Base-by-base conservation (phyloP, 1,140 invertebrate species). In the Palaemon carinicauda region DNA sequence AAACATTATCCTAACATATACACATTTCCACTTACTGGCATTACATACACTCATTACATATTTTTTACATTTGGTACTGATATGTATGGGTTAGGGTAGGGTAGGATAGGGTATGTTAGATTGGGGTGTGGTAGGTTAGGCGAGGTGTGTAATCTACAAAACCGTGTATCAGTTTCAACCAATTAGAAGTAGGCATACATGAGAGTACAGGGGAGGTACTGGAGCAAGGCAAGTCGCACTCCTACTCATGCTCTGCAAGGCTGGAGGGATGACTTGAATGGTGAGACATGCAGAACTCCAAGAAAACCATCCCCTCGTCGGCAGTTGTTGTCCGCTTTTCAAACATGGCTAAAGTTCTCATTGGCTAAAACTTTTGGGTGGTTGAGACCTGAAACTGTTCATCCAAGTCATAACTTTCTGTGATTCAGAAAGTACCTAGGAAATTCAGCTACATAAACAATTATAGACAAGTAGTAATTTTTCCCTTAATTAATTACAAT, bases 71-170 rank as follows among this genome's bases (percentile, higher is more conserved):
- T 85, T 83, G 75, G 82, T 33, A 56, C 56, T 65, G 31, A 78
- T 65, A 79, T 80, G 21, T n/a, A n/a, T n/a, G n/a, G n/a, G n/a
- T n/a, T n/a, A n/a, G n/a, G n/a, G n/a, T n/a, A n/a, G n/a, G n/a
- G n/a, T n/a, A n/a, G n/a, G n/a, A n/a, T n/a, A n/a, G n/a, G n/a
- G n/a, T n/a, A n/a, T n/a, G n/a, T n/a, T n/a, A n/a, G n/a, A n/a
- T n/a, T n/a, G n/a, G n/a, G n/a, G n/a, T n/a, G n/a, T n/a, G n/a
- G n/a, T n/a, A n/a, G n/a, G n/a, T n/a, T n/a, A n/a, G n/a, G n/a
- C n/a, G n/a, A n/a, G n/a, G n/a, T n/a, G n/a, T n/a, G n/a, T 86
- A 80, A 80, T 86, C 78, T 86, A 86, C 84, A 86, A 86, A 74
- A 80, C 53, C 7, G 41, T 41, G 33, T 27, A 60, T 71, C 29